These are phyloP conservation scores for Hypena proboscidalis DNA, from an alignment of 2,888 invertebrate species.

Conservation along the genomic window DNA sequence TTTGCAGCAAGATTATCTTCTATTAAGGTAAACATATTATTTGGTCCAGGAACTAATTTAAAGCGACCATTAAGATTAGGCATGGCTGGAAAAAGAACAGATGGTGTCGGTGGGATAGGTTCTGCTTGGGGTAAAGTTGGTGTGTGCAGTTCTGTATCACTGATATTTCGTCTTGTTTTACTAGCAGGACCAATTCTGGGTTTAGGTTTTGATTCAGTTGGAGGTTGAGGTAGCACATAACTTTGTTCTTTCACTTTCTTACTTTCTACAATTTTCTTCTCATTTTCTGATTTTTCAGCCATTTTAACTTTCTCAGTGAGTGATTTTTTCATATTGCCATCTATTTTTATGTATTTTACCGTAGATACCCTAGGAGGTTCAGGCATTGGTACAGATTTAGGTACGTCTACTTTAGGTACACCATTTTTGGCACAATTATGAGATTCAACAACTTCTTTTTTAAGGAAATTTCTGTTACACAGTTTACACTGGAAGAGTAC, in stretches of 20 bases:
- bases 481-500: conserved; percentile 76
- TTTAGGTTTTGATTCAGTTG: conserved; percentile 19
- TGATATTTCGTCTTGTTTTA: conserved; percentile 52
- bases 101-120: conserved; percentile 32
- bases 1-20: conserved; percentile 51
- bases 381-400: conserved; percentile 50
- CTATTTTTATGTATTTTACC: conserved; percentile 74
- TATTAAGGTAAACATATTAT: conserved; percentile 70
- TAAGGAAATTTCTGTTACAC: conserved; percentile 77
- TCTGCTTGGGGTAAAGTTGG: conserved; percentile 11
- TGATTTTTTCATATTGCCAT: conserved; percentile 48
- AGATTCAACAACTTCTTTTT: conserved; percentile 68
- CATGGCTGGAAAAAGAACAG: conserved; percentile 54
- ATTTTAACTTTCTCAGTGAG: conserved; percentile 23
- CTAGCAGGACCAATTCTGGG: conserved; percentile 66
- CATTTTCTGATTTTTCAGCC: conserved; percentile 36
- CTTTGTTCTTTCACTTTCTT: conserved; percentile 8
- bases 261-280: conserved; percentile 10
- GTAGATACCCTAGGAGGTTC: conserved; percentile 65
- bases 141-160: conserved; percentile 26
- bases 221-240: conserved; percentile 4
- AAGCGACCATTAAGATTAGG: conserved; percentile 68
- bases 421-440: conserved; percentile 78
- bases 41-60: conserved; percentile 73
- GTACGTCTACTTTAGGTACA: conserved; percentile 58